phyloP scores from a whole-genome alignment of 2,797 vertebrate species.

The Hippocampus kuda region DNA sequence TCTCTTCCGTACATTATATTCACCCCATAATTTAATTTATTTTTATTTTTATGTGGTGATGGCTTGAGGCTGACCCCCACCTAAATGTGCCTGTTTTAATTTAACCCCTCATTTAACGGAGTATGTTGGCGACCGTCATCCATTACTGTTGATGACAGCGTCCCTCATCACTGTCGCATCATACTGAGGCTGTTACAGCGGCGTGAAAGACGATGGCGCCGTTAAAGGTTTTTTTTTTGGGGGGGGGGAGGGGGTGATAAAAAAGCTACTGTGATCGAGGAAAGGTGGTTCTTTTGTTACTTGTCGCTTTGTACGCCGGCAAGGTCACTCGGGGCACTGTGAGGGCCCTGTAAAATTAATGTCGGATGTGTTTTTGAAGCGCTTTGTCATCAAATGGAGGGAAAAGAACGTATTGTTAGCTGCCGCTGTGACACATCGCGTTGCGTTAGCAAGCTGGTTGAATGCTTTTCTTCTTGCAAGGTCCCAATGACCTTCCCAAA shows the following conservation, averaged over 20 bases:
- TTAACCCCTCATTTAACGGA: constrained; percentile 40
- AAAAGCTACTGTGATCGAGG: not conserved
- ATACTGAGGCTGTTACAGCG: constrained; percentile 55
- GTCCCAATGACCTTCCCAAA: not conserved
- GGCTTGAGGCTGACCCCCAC: constrained; percentile 35
- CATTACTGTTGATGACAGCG: constrained; percentile 52
- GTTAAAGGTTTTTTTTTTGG: not conserved
- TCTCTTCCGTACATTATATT: constrained; percentile 18
- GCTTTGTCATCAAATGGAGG: not conserved
- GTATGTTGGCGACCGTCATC: constrained; percentile 36
- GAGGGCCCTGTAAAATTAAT: not conserved
- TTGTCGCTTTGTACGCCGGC: not conserved
- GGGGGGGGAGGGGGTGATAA: not conserved
- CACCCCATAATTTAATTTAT: constrained; percentile 32
- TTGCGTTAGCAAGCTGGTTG: not conserved
- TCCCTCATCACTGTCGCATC: constrained; percentile 58
- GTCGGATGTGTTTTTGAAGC: not conserved
- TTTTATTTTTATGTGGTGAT: constrained; percentile 12
- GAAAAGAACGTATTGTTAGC: not conserved
- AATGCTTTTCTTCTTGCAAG: not conserved
- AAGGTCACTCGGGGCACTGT: not conserved
- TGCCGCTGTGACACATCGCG: not conserved
- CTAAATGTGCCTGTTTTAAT: constrained; percentile 36
- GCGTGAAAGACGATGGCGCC: constrained; percentile 23
- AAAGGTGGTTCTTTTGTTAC: not conserved